Base-by-base conservation (phyloP, 2,888 invertebrate genomes). In the Ennomos fuscantarius region DNA sequence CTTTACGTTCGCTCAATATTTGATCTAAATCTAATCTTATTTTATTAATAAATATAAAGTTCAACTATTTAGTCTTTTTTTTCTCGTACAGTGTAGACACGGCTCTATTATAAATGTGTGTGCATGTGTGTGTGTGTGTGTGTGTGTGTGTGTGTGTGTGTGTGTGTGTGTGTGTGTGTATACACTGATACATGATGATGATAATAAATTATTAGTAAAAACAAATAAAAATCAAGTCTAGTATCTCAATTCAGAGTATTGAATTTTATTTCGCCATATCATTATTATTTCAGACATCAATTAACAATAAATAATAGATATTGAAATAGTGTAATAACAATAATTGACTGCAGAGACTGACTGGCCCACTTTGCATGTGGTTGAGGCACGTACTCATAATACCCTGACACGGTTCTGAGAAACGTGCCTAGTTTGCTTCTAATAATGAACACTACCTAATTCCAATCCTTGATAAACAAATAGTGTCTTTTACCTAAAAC, bases 391-490 rank as follows among this genome's bases (percentile, higher is more conserved):
- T 88, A 83, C 35, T 9, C 12, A 42, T 31, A 65, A 24, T 58
- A 62, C 71, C 66, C 63, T 76, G 81, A 79, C 81, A 81, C 66
- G 69, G 67, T 82, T 79, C 68, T 59, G 50, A 39, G 40, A 71
- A 80, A 87, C 86, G 84, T 87, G 87, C 78, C 73, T 76, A 77
- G 77, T 80, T 76, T 78, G 66, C 53, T 57, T 50, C 53, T 55
- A 50, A 39, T 51, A 51, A 43, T 36, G 10, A 41, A 36, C 44
- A 44, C 32, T 24, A 66, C 69, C 45, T 51, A 43, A 62, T 47
- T 52, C 39, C 56, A 64, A 53, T 39, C 48, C 57, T 52, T 57
- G 44, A 52, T 57, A 40, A 24, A 37, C 34, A 33, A 57, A 48
- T 43, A 47, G 48, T 57, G 37, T 42, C 8, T 9, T 11, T n/a